Evolutionary conservation across 2,113 vertebrate species (phyloP).

Genomic region (Psophia crepitans): DNA sequence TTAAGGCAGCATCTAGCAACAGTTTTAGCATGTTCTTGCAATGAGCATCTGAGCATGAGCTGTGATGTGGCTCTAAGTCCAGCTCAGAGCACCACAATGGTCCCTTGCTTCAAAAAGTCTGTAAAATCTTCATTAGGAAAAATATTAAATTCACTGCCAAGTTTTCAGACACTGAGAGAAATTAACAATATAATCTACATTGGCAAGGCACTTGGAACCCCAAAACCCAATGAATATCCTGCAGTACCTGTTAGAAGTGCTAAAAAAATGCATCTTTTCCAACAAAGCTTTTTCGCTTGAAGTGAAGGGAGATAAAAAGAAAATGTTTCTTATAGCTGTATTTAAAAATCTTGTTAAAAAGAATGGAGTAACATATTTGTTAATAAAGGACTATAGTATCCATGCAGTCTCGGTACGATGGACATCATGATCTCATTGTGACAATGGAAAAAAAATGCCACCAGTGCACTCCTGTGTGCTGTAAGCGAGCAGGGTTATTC

Average conservation of each 20-base stretch:
- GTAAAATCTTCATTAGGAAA: not conserved
- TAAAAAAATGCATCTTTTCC: not conserved
- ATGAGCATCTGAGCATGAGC: not conserved
- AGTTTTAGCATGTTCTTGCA: not conserved
- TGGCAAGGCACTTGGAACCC: not conserved
- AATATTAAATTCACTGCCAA: not conserved
- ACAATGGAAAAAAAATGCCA: not conserved
- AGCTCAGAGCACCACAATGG: not conserved
- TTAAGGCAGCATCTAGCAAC: not conserved
- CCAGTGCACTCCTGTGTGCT: not conserved
- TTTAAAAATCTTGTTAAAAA: not conserved
- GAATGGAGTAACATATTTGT: not conserved
- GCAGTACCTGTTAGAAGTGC: not conserved
- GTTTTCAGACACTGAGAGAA: not conserved
- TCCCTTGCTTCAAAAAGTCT: not conserved
- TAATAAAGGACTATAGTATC: too few relatives aligned
- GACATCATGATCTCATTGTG: not conserved
- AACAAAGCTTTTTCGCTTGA: not conserved
- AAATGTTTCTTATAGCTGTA: not conserved
- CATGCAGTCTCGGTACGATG: not conserved
- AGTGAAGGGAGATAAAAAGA: not conserved
- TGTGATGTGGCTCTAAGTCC: not conserved
- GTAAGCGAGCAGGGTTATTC: not conserved
- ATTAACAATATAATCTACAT: not conserved
- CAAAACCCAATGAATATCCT: not conserved